These are phyloP conservation scores for Odocoileus virginianus DNA, from an alignment of 2,113 vertebrate genomes.

Conservation along the genomic window DNA sequence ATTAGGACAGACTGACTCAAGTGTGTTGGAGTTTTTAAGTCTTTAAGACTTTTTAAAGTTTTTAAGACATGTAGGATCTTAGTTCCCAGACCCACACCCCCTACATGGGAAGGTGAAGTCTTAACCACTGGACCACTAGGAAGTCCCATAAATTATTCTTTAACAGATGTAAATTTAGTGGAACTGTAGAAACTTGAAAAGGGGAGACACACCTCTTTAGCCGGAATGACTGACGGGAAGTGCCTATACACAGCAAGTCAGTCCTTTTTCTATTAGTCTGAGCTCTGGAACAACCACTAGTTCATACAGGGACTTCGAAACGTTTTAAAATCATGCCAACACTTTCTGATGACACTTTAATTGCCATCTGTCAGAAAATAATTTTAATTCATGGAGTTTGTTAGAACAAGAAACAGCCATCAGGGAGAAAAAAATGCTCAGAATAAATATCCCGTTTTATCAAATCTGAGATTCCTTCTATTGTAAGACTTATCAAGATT, in stretches of 20 bases:
- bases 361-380: background rate
- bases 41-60: background rate
- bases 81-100: background rate
- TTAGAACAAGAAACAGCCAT: background rate
- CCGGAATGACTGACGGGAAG: background rate
- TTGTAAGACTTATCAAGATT: background rate
- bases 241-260: background rate
- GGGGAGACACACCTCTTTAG: background rate
- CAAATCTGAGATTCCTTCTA: background rate
- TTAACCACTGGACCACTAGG: background rate
- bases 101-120: background rate
- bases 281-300: background rate
- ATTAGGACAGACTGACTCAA: background rate
- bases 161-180: background rate
- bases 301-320: fast-evolving
- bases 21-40: background rate
- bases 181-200: background rate
- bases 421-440: background rate
- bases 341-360: background rate
- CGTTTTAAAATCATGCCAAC: background rate
- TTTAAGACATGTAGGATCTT: background rate
- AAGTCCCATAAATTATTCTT: background rate
- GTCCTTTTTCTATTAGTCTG: background rate
- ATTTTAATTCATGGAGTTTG: background rate
- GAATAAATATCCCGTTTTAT: background rate